These are phyloP conservation scores for Halcyon leucocephala DNA, from an alignment of 2,797 vertebrate genomes.

Conservation along the genomic window DNA sequence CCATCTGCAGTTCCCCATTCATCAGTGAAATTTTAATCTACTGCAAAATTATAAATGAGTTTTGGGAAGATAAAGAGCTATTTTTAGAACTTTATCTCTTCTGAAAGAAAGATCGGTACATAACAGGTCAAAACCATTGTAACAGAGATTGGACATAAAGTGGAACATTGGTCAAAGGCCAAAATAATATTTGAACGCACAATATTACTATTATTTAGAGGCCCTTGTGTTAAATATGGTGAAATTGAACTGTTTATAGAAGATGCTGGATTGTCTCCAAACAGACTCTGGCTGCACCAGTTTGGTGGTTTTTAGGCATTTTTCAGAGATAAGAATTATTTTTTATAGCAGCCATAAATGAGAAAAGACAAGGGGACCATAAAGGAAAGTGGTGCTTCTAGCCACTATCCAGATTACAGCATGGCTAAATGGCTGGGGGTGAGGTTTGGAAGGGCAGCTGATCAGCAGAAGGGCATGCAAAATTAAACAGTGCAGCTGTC, in stretches of 20 bases:
- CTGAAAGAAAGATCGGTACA: constrained; percentile 30
- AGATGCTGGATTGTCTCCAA: constrained; percentile 49
- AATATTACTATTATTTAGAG: constrained; percentile 49
- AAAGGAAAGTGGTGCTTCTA: background rate
- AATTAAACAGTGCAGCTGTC: background rate
- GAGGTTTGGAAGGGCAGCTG: background rate
- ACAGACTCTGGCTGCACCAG: constrained; percentile 31
- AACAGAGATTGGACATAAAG: constrained; percentile 25
- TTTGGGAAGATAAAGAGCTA: constrained; percentile 36
- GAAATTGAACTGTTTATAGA: constrained; percentile 70
- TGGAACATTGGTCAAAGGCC: constrained; percentile 54
- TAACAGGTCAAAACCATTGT: constrained; percentile 42
- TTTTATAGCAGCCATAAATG: background rate
- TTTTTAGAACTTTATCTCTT: constrained; percentile 62
- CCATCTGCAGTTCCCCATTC: constrained; percentile 43
- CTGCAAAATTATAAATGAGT: constrained; percentile 54
- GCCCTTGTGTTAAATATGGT: constrained; percentile 43
- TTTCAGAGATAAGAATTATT: constrained; percentile 10
- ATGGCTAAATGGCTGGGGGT: background rate
- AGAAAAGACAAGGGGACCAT: background rate
- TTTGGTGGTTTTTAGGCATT: background rate
- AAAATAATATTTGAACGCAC: constrained; percentile 64
- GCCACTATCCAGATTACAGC: background rate
- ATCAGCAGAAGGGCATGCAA: background rate
- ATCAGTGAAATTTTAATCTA: constrained; percentile 55